Evolutionary conservation across 2,797 vertebrate genomes (phyloP), one percentile per base, ranked within the genome.

Genomic region (Platalea minor): DNA sequence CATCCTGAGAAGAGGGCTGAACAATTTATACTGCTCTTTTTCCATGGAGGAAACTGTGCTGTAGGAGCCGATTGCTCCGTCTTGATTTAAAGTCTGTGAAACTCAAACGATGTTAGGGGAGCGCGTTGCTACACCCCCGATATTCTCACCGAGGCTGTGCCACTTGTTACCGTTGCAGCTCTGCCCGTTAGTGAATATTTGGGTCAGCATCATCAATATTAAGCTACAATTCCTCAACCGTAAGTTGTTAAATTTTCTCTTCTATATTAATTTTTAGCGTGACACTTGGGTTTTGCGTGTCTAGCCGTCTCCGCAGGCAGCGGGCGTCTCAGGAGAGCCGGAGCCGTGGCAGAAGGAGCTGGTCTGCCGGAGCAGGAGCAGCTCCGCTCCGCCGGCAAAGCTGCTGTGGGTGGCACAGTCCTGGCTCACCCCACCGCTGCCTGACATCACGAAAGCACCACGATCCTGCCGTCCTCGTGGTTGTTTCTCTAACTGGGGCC

Each of bases 141-240:
- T 2, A 6, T 0, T 37, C 91, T 89, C 75, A 88, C 45, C 6
- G 3, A 24, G 17, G 61, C 7, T 64, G 11, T 87, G 79, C 41
- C 74, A 1, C 57, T 85, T 41, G 18, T 76, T 95, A 2, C 67
- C 45, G 0, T 94, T 95, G 63, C 95, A 97, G 97, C 70, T 98
- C 31, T 98, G 97, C 70, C 97, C 97, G 0, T 3, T 96, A 4
- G 85, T 98, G 78, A 80, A 73, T 7, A 4, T 68, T 46, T 97
- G 96, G 97, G n/a, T 97, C 80, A 21, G 63, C 61, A 14, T 95
- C 78, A 33, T 96, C 94, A 97, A 97, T 35, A 33, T 95, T 7
- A 37, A 97, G 2, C 57, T 97, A 23, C 87, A 85, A 1, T 50
- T 96, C 45, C 86, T 97, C 51, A 94, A 95, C 80, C 50, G 96